Conservation (phyloP, 2,888 invertebrate species). For the Agonopterix subpropinquella region DNA sequence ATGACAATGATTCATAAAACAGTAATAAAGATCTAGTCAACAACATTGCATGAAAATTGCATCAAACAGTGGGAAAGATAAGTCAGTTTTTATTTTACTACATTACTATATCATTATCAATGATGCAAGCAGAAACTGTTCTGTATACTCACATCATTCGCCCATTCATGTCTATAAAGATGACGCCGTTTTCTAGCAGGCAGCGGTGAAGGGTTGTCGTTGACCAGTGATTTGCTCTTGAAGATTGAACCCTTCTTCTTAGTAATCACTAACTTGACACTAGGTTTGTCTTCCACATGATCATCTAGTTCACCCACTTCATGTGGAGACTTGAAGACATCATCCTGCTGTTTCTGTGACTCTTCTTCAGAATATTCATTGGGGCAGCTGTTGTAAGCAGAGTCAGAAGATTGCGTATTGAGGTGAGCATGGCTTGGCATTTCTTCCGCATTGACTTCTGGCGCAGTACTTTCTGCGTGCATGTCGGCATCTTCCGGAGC, state of each 20-base stretch:
- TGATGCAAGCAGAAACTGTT: neutral
- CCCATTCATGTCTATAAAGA: constrained; percentile 93
- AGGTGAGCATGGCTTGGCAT: constrained; percentile 42
- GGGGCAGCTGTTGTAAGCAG: constrained; percentile 64
- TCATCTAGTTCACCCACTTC: constrained; percentile 48
- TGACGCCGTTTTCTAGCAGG: constrained; percentile 84
- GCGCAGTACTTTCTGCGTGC: constrained; percentile 23
- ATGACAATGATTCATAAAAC: no score
- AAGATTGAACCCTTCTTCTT: constrained; percentile 94
- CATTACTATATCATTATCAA: neutral
- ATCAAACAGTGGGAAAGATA: no score
- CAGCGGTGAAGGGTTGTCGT: constrained; percentile 74
- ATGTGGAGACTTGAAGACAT: constrained; percentile 64
- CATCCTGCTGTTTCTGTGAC: constrained; percentile 51
- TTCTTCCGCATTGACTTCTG: constrained; percentile 36
- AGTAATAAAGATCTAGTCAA: no score
- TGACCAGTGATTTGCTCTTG: constrained; percentile 85
- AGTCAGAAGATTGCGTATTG: constrained; percentile 55
- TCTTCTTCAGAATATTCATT: constrained; percentile 65
- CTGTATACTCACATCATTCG: constrained; percentile 78
- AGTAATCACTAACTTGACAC: constrained; percentile 83
- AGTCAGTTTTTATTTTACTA: no score
- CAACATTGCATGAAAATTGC: no score
- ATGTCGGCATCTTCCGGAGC: constrained; percentile 25
- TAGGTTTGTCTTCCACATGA: constrained; percentile 64